A percentile compares a stretch with the other conserved stretches of the same genome.
phyloP scores from a whole-genome alignment of 2,888 invertebrate genomes.

The Ferdinandea cuprea region DNA sequence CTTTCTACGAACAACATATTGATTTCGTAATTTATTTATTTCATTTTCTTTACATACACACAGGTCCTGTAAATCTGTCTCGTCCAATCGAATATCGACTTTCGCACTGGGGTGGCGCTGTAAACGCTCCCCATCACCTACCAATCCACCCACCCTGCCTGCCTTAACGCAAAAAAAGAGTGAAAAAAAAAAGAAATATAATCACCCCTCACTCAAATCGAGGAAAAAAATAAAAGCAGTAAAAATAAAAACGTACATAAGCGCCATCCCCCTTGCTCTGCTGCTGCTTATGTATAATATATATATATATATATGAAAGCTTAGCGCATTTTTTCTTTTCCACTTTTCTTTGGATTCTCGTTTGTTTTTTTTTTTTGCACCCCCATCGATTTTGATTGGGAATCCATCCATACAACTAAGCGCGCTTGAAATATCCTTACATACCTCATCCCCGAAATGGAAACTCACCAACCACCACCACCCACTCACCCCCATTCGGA shows the following conservation, averaged over 20 bases:
- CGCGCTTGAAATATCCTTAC: slow-evolving; percentile 74
- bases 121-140: slow-evolving; percentile 56
- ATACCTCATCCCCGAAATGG: slow-evolving; percentile 62
- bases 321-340: slow-evolving; percentile 67
- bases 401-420: slow-evolving; percentile 81
- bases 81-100: slow-evolving; percentile 75
- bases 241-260: slow-evolving; percentile 59
- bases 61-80: slow-evolving; percentile 70
- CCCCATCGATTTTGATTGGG: slow-evolving; percentile 83
- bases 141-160: slow-evolving; percentile 53
- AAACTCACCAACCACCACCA: slow-evolving; percentile 24
- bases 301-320: slow-evolving; percentile 57
- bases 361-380: slow-evolving; percentile 60
- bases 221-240: slow-evolving; percentile 45
- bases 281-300: slow-evolving; percentile 21
- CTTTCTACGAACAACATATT: slow-evolving; percentile 64
- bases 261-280: slow-evolving; percentile 71
- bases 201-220: slow-evolving; percentile 71
- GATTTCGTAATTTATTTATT: slow-evolving; percentile 69
- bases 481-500: slow-evolving; percentile 39
- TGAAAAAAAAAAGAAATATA: slow-evolving; percentile 57
- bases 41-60: slow-evolving; percentile 41
- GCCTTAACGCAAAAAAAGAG: slow-evolving; percentile 36
- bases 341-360: slow-evolving; percentile 63
- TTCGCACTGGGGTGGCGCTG: slow-evolving; percentile 69